Conservation (phyloP, 2,888 invertebrate species). For the Pristionchus fissidentatus region DNA sequence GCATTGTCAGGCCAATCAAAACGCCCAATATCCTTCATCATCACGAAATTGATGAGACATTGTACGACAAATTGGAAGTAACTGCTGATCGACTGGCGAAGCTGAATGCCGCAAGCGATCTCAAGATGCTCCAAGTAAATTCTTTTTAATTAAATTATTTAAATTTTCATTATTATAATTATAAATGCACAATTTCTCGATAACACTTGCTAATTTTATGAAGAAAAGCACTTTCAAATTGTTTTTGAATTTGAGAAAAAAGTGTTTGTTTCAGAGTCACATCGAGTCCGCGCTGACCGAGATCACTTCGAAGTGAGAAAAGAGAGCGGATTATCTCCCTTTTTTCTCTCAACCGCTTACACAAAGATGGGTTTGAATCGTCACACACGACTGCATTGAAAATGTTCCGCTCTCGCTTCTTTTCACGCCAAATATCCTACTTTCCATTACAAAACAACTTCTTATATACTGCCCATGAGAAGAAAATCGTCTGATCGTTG, state of each 20-base stretch:
- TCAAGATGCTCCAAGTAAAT: slow-evolving; percentile 28
- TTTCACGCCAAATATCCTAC: not conserved
- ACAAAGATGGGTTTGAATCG: not conserved
- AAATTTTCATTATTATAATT: not conserved
- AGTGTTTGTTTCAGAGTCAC: slow-evolving; percentile 35
- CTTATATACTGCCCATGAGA: not conserved
- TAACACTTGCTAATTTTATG: too few species aligned
- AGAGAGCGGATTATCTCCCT: not conserved
- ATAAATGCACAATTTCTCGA: not conserved
- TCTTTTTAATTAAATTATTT: not conserved
- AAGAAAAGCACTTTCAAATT: too few species aligned
- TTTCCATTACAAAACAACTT: not conserved
- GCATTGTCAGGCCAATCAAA: not conserved
- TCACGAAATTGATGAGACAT: slow-evolving; percentile 8
- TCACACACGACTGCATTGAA: not conserved
- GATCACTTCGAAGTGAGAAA: slow-evolving; percentile 28
- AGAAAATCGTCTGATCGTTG: too few species aligned
- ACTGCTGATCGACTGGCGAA: slow-evolving; percentile 29
- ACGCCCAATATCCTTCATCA: not conserved
- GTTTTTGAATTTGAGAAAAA: too few species aligned
- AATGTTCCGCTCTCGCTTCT: not conserved
- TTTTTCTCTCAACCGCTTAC: not conserved
- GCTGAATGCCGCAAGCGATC: slow-evolving; percentile 38
- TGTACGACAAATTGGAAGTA: slow-evolving; percentile 25
- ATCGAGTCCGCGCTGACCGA: slow-evolving; percentile 42